phyloP scores from a whole-genome alignment of 1,140 invertebrate genomes.

The Tetramorium alpestre region DNA sequence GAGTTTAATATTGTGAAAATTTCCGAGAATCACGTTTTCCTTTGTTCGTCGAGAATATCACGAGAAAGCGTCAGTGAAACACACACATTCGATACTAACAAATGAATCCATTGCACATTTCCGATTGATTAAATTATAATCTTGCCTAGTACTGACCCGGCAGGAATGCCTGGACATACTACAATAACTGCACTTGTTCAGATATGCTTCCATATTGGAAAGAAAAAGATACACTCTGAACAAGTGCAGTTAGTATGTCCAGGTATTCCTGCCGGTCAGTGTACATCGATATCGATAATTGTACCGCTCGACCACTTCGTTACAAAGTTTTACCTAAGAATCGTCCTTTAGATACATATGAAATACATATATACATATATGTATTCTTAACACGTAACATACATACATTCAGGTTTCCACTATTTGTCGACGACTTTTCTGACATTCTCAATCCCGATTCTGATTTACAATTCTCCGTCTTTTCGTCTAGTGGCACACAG shows the following conservation, averaged over 20 bases:
- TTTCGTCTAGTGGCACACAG: slow-evolving; percentile 45
- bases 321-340: slow-evolving; percentile 64
- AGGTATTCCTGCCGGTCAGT: too few relatives aligned
- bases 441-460: slow-evolving; percentile 32
- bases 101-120: slow-evolving; percentile 15
- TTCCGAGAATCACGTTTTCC: neutral
- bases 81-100: slow-evolving; percentile 36
- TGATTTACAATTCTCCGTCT: slow-evolving; percentile 70
- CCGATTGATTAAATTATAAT: slow-evolving; percentile 68
- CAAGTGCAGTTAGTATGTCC: too few relatives aligned
- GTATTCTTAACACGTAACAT: neutral
- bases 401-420: neutral
- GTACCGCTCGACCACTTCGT: slow-evolving; percentile 34
- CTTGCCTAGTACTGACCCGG: slow-evolving; percentile 30
- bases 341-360: neutral
- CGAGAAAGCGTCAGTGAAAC: neutral
- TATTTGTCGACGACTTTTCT: slow-evolving; percentile 31
- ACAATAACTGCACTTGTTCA: neutral
- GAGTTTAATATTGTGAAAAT: neutral
- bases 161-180: too few relatives aligned
- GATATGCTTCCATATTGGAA: too few relatives aligned
- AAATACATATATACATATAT: neutral
- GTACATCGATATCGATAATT: too few relatives aligned
- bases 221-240: too few relatives aligned
- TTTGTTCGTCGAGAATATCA: neutral